Conservation (phyloP, 2,888 invertebrate genomes). For the Nymphalis urticae region DNA sequence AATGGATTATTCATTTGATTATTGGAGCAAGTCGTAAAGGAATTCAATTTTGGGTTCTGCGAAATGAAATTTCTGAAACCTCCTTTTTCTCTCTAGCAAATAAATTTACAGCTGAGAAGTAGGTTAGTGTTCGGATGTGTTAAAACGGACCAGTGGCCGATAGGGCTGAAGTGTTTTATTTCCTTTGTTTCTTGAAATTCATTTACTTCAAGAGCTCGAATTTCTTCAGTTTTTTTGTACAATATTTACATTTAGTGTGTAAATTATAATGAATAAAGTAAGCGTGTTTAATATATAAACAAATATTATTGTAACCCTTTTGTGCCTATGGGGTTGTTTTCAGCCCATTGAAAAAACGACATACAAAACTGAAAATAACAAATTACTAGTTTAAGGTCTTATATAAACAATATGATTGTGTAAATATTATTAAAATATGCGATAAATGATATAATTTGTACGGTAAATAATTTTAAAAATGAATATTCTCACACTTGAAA, state of each 20-base stretch:
- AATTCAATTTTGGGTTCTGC: constrained; percentile 71
- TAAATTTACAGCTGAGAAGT: constrained; percentile 56
- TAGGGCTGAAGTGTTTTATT: neutral
- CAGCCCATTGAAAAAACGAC: no score
- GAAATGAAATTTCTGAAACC: constrained; percentile 68
- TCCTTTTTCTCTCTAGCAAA: constrained; percentile 62
- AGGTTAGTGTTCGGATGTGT: constrained; percentile 42
- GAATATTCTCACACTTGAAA: constrained; percentile 11
- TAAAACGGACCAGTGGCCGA: constrained; percentile 9
- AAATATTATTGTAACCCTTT: no score
- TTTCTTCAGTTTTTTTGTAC: neutral
- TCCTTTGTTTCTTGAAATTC: constrained; percentile 12
- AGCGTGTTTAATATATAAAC: neutral
- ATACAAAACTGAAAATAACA: no score
- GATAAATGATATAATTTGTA: no score
- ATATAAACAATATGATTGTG: no score
- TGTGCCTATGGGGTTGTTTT: no score
- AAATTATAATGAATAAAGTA: neutral
- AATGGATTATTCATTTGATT: constrained; percentile 78
- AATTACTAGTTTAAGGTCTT: no score
- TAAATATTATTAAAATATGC: no score
- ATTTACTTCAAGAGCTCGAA: constrained; percentile 4
- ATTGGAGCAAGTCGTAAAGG: constrained; percentile 67
- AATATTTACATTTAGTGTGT: neutral
- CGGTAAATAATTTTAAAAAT: no score